Evolutionary conservation across 2,797 vertebrate species (phyloP), one percentile per base, ranked within the genome.

Genomic region (Pipistrellus pipistrellus): DNA sequence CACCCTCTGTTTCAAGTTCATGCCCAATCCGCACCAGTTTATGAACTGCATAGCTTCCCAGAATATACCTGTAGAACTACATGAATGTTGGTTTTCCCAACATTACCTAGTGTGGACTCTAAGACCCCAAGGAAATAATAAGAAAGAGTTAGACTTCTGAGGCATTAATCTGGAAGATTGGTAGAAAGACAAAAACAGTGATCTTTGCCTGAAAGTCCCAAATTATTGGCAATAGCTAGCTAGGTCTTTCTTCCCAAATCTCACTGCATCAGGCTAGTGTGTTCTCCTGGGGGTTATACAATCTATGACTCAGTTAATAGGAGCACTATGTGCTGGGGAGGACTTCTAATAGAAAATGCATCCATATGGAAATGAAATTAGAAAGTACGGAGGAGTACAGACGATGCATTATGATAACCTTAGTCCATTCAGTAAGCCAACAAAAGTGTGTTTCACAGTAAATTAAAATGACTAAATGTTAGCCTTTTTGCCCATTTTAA

Each of bases 381-480:
- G 3, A 96, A 94, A 97, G 35, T 93, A 93, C 78, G 20, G 46
- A 81, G 51, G 51, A 94, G 51, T 80, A 87, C 71, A 93, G 51
- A 84, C 1, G 4, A 92, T 77, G 64, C 73, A 85, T 96, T 92
- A 78, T 92, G 86, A 95, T 93, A 96, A 96, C 96, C 85, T 92
- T 87, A 77, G 72, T 92, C 95, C 69, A 93, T 76, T 97, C 91
- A 17, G 68, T 93, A 95, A 94, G 96, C 95, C 96, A 94, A 95
- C 88, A 93, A 91, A 97, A 95, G 62, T 94, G 32, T 91, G 68
- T 93, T 83, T 96, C 94, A 96, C 94, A 92, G 87, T 82, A 95
- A 97, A 97, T 96, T 97, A 78, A 95, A 97, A 97, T 95, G 95
- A 97, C 96, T 96, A 97, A 96, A 95, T 76, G 89, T 85, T 95